Evolutionary conservation across 1,140 invertebrate species (phyloP), one percentile per base, ranked within the genome.

Genomic region (Tetragnatha versicolor): DNA sequence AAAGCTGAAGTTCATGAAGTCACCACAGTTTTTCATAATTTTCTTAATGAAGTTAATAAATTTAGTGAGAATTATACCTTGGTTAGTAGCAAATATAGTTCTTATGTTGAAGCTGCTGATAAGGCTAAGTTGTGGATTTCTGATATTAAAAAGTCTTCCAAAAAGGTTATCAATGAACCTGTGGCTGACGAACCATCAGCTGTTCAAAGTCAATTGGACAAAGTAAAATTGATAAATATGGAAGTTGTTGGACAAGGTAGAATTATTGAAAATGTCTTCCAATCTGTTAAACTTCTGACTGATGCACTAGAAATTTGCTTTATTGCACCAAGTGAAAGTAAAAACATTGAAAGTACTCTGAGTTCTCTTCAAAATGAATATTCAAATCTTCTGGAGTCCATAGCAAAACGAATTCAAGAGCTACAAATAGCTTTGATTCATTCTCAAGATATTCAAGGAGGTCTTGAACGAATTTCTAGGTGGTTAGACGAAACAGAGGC

Each of bases 401-500:
- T 95, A n/a, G 89, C 89, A 7, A 90, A 93, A 6, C 91, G 93
- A n/a, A 95, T 94, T 83, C 90, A 92, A 79, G 89, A 92, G 49
- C 86, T 98, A 61, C 95, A 98, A 82, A 92, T 92, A 0, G 94
- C 95, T 0, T 87, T 98, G 39, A 91, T 96, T 7, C 94, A 97
- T 85, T 95, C 94, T 69, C 95, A 98, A 87, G 95, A 94, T 25
- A 91, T 98, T 12, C 93, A 97, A 85, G 94, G 96, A 85, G 94
- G 94, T 9, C 87, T 97, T 0, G 94, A 97, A 83, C 90, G 92
- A 69, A 89, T 98, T 14, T 90, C 93, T 6, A 85, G 88, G 58
- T 98, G 95, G 95, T 86, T 98, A 33, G 92, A 91, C 73, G 91
- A 92, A 81, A 91, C 92, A 10, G 95, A 98, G 84, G 91, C 89